A percentile compares a stretch with the other conserved stretches of the same genome.
Evolutionary conservation across 2,113 vertebrate species (phyloP).

Genomic region (Crotophaga sulcirostris): DNA sequence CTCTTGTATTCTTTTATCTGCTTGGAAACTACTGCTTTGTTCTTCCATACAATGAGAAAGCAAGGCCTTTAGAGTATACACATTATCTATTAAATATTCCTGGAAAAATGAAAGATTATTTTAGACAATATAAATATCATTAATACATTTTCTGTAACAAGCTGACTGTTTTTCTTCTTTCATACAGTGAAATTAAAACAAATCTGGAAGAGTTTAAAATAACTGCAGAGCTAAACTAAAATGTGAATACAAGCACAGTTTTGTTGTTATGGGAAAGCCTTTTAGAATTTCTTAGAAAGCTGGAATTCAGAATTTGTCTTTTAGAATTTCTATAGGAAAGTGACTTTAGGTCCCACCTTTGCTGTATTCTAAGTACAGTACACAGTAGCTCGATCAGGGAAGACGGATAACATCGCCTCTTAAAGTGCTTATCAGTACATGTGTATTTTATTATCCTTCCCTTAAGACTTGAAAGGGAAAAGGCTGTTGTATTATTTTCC

Average conservation of each 20-base stretch:
- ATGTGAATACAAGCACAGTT: accelerated
- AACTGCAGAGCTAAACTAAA: not conserved
- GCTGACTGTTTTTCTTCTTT: not conserved
- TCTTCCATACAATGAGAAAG: not conserved
- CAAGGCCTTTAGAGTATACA: not conserved
- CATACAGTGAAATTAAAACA: not conserved
- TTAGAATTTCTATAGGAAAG: not conserved
- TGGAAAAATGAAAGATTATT: not conserved
- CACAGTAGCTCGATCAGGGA: not conserved
- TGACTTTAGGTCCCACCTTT: not conserved
- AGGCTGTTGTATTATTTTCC: not conserved
- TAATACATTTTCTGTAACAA: not conserved
- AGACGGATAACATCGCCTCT: not conserved
- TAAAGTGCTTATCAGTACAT: not conserved
- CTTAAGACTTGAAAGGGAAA: not conserved
- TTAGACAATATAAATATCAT: not conserved
- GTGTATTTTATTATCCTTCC: not conserved
- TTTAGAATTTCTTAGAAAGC: not conserved
- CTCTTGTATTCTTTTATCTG: accelerated
- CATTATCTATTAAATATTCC: not conserved
- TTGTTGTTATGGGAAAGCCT: not conserved
- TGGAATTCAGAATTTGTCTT: not conserved
- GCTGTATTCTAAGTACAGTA: not conserved
- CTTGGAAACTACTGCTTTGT: not conserved
- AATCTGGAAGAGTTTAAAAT: not conserved